Percentiles rank a stretch among this genome's conserved stretches.
Evolutionary conservation across 2,113 vertebrate genomes (phyloP).

Genomic region (Ciconia stormi): DNA sequence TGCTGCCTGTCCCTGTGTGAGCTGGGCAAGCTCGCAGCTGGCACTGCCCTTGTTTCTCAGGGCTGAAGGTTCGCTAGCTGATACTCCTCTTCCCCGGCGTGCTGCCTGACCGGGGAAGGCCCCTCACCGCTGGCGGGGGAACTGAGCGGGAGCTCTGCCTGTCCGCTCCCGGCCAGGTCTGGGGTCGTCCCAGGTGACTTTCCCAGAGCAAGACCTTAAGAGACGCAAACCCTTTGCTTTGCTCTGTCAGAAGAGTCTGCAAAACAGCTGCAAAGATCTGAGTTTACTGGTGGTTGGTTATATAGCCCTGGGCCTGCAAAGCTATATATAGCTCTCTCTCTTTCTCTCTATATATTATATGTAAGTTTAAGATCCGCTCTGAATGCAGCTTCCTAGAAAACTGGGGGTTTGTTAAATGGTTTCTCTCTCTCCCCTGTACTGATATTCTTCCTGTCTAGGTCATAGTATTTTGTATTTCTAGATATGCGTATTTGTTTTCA

Average conservation of each 20-base stretch:
- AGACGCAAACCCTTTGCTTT: neutral
- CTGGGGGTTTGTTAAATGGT: fast-evolving
- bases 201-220: neutral
- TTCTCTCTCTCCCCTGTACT: neutral
- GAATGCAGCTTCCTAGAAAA: neutral
- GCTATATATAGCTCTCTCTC: neutral
- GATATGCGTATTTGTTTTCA: neutral
- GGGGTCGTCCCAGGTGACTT: neutral
- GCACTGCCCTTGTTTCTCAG: neutral
- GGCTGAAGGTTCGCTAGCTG: fast-evolving
- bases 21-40: neutral
- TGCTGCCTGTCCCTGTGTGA: neutral
- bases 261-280: neutral
- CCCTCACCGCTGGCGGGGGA: neutral
- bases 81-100: fast-evolving
- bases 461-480: neutral
- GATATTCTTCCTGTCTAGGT: neutral
- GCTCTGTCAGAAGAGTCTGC: neutral
- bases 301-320: neutral
- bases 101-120: neutral
- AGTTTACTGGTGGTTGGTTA: neutral
- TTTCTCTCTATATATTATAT: too few relatives aligned
- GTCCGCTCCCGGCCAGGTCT: neutral
- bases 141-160: neutral
- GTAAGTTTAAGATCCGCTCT: neutral